Percentiles rank a stretch among this genome's conserved stretches.
Evolutionary conservation across 2,888 invertebrate genomes (phyloP).

Genomic region (Sphinx pinastri): DNA sequence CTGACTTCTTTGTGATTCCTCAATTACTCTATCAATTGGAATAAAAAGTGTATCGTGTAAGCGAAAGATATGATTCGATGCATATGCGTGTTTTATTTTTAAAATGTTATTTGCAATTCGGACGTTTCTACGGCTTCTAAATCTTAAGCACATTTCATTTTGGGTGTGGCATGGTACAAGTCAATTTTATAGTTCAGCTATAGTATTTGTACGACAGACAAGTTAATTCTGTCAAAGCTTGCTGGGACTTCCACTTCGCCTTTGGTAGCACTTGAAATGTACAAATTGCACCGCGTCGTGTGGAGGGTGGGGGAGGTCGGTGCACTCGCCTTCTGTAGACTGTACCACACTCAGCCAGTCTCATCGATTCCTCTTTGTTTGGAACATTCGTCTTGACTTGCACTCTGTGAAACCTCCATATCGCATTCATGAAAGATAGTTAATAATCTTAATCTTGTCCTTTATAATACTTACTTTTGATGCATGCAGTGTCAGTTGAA

Average conservation of each 20-base stretch:
- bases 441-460: slow-evolving; percentile 18
- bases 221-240: slow-evolving; percentile 84
- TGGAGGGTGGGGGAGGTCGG: slow-evolving; percentile 73
- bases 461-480: too few species aligned
- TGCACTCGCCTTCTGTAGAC: slow-evolving; percentile 68
- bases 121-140: too few species aligned
- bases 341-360: slow-evolving; percentile 62
- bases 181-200: slow-evolving; percentile 67
- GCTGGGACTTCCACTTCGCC: slow-evolving; percentile 79
- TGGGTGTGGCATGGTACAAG: too few species aligned
- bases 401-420: slow-evolving; percentile 75
- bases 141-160: neutral
- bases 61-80: too few species aligned
- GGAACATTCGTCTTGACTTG: slow-evolving; percentile 80
- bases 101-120: too few species aligned
- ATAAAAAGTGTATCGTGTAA: too few species aligned
- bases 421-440: slow-evolving; percentile 61
- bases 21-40: too few species aligned
- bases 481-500: too few species aligned
- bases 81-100: too few species aligned
- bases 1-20: too few species aligned
- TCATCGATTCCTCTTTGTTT: slow-evolving; percentile 83
- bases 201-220: slow-evolving; percentile 73
- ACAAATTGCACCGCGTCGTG: slow-evolving; percentile 81
- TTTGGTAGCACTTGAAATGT: slow-evolving; percentile 84